Conservation (phyloP, 2,888 invertebrate species). For the Ecliptopera silaceata region DNA sequence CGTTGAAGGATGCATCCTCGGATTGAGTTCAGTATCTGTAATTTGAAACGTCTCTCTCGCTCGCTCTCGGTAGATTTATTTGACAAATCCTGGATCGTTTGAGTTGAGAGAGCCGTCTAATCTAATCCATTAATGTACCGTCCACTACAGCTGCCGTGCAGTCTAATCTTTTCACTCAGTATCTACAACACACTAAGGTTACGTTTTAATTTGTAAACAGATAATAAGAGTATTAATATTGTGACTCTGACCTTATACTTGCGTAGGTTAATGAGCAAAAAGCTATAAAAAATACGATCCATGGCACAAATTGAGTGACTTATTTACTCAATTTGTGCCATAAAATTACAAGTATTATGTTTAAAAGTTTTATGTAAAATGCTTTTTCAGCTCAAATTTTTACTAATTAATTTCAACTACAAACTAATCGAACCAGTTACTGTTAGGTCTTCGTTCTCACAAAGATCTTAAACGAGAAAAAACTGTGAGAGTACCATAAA, state of each 20-base stretch:
- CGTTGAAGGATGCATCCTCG: not conserved
- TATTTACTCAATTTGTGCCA: no score
- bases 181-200: not conserved
- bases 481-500: not conserved
- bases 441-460: no score
- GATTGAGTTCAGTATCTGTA: conserved; percentile 12
- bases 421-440: no score
- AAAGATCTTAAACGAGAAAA: not conserved
- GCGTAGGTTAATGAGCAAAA: no score
- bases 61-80: conserved; percentile 22
- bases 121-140: conserved; percentile 30
- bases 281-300: no score
- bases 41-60: conserved; percentile 10
- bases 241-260: no score
- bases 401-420: no score
- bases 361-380: no score
- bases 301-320: no score
- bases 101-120: conserved; percentile 23
- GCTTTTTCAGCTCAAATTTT: no score
- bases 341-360: no score
- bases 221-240: not conserved
- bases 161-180: conserved; percentile 4
- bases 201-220: not conserved
- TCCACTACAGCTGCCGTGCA: conserved; percentile 17
- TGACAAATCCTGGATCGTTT: conserved; percentile 28